Percentiles rank a stretch among this genome's conserved stretches.
These are phyloP conservation scores for Protobothrops mucrosquamatus DNA, from an alignment of 2,113 vertebrate species.

Conservation along the genomic window DNA sequence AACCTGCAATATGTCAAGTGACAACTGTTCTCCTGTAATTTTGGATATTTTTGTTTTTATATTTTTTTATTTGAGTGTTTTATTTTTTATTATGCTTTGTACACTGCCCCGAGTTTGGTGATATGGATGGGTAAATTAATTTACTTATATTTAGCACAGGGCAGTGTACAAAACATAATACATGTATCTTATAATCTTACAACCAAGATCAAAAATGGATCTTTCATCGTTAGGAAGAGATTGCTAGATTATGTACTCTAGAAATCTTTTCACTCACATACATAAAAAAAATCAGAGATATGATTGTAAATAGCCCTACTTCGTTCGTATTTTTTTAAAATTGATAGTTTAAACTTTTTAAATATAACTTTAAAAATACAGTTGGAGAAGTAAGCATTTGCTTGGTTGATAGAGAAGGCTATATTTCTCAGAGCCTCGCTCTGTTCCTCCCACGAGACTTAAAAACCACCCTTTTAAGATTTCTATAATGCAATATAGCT, in stretches of 20 bases:
- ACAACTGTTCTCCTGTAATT: neutral
- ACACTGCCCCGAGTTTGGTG: neutral
- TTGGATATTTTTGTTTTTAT: neutral
- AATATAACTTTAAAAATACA: neutral
- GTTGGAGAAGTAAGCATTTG: neutral
- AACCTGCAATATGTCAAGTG: neutral
- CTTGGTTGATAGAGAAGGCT: neutral
- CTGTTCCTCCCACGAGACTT: neutral
- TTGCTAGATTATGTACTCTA: neutral
- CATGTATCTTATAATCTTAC: neutral
- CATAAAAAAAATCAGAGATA: neutral
- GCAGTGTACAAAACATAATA: neutral
- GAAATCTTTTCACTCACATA: neutral
- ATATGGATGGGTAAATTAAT: neutral
- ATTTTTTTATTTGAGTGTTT: neutral
- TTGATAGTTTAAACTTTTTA: neutral
- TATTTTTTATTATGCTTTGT: neutral
- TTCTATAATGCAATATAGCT: neutral
- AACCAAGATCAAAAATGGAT: neutral
- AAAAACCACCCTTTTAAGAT: neutral
- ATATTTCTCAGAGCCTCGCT: neutral
- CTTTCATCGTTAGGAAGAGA: neutral
- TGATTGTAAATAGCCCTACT: neutral
- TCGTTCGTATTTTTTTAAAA: neutral
- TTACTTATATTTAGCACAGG: neutral